Base-by-base conservation (phyloP, 2,113 vertebrate genomes). In the Indicator maculatus region DNA sequence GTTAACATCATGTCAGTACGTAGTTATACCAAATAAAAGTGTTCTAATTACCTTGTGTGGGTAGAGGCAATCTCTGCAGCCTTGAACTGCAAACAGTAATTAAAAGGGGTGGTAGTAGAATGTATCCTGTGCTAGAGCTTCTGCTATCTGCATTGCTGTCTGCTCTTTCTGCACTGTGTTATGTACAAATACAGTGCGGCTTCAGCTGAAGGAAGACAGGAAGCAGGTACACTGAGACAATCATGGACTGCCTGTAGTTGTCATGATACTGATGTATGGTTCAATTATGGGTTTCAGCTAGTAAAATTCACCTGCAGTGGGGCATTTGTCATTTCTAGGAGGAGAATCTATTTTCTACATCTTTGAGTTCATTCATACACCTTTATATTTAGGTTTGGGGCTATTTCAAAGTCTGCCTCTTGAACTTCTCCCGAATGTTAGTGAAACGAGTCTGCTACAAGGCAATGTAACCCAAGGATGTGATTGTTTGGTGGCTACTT, bases 81-180 rank as follows among this genome's bases (percentile, higher is more conserved):
- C 95, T 91, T 84, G 90, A 96, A 93, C 90, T 93, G 90, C 93
- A 96, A 92, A 95, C 83, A 96, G 90, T 96, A 97, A 97, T 97
- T 97, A 97, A 96, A 87, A 67, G 71, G 93, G 90, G 95, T 94
- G 95, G 93, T 93, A 94, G 93, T 91, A 91, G 66, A 94, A 95
- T 75, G 91, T 89, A 89, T 90, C 83, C 60, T 90, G 61, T 63
- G 78, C 61, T 71, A 6, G 78, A 91, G 58, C 90, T 94, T 47
- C 90, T 92, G 78, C 59, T 90, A 41, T 81, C 75, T 90, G 72
- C 45, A 8, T 73, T 83, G 67, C 77, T 85, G 47, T 12, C 6
- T 66, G 66, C 27, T 69, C 41, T 10, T 23, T 64, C 47, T 66
- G 67, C 36, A 7, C 45, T 44, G 44, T 2, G 7, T n/a, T 39